Base-by-base conservation (phyloP, 2,113 vertebrate genomes). In the Phoenicopterus ruber region DNA sequence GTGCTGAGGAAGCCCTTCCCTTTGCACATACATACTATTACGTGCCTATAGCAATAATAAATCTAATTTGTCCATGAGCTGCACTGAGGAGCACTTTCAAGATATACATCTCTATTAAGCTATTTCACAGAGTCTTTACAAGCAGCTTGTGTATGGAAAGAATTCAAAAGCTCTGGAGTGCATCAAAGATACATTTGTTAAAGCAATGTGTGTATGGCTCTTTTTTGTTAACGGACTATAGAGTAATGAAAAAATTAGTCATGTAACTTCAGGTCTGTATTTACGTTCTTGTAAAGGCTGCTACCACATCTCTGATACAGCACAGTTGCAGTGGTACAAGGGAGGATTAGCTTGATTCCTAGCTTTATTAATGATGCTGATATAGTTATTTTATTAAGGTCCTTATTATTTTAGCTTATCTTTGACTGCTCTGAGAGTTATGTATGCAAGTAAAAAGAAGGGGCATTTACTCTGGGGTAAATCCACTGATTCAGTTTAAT, bases 321-420 rank as follows among this genome's bases (percentile, higher is more conserved):
- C 61, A 79, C 57, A 66, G 31, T 34, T 36, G 8, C 32, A 42
- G 26, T 42, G 31, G 22, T 76, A 49, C 50, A 77, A 65, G 20
- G 29, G n/a, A 91, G 34, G 83, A 94, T 93, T 93, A 91, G 25
- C 31, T 83, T 67, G 36, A 84, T 83, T 88, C 72, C 80, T 50
- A 32, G 36, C 58, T 82, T 88, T 90, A 76, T 94, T 95, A 94
- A 82, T 87, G 46, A 85, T 85, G 42, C 49, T 44, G n/a, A 79
- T 93, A 82, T 25, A 38, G 19, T 91, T 94, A 77, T 85, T 95
- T 93, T 82, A 69, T 95, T 94, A 78, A 82, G n/a, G 26, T 58
- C 28, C 32, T 32, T 93, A 38, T 73, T 94, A 87, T 76, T 95
- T 96, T 91, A 94, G 44, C 66, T 85, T 87, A 85, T 66, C 62